Percentiles rank a stretch among this genome's conserved stretches.
phyloP scores from a whole-genome alignment of 1,140 invertebrate genomes.

The Panagrolaimus sp. region DNA sequence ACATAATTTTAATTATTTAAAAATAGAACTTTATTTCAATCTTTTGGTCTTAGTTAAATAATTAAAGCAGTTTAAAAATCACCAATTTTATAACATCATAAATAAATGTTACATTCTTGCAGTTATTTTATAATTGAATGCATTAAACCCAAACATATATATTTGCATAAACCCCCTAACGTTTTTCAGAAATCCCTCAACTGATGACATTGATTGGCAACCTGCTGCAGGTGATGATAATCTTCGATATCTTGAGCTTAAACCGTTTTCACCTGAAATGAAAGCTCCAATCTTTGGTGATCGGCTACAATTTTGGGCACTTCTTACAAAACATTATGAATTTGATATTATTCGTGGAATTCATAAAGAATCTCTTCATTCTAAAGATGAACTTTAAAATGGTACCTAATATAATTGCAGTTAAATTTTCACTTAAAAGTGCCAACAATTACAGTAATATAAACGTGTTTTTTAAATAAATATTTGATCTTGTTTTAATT shows the following conservation, averaged over 20 bases:
- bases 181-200: not conserved
- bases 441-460: not conserved
- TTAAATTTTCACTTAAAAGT: too few species aligned
- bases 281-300: not conserved
- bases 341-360: conserved; percentile 5
- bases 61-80: too few species aligned
- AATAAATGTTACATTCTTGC: too few species aligned
- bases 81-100: too few species aligned
- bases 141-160: too few species aligned
- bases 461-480: not conserved
- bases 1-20: too few species aligned
- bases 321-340: conserved; percentile 6
- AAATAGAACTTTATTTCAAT: too few species aligned
- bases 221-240: not conserved
- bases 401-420: too few species aligned
- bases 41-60: too few species aligned
- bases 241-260: not conserved
- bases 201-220: not conserved
- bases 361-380: not conserved
- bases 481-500: not conserved
- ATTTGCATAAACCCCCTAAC: too few species aligned
- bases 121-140: too few species aligned
- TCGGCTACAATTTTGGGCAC: not conserved
- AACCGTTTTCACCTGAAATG: not conserved
- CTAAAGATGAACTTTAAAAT: conserved; percentile 6